Evolutionary conservation across 2,113 vertebrate genomes (phyloP).

Genomic region (Falcunculus frontatus): DNA sequence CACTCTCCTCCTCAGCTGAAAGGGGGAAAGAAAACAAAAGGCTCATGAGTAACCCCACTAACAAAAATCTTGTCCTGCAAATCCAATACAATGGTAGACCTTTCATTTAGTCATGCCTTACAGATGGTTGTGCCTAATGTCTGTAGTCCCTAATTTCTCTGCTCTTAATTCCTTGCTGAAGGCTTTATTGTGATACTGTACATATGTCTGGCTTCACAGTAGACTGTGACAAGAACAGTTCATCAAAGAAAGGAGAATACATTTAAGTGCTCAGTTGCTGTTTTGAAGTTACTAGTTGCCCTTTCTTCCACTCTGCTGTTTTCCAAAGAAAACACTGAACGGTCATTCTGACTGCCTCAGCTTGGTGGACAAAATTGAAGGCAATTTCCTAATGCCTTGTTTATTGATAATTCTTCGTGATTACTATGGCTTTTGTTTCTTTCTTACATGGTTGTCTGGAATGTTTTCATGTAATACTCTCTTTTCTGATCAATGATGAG

Average conservation of each 20-base stretch:
- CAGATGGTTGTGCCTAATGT: neutral
- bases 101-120: neutral
- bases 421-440: neutral
- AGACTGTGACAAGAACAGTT: neutral
- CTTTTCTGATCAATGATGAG: neutral
- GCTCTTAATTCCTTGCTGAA: neutral
- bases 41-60: neutral
- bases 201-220: neutral
- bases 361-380: neutral
- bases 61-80: neutral
- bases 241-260: neutral
- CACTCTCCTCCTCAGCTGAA: neutral
- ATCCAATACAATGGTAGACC: rapidly evolving
- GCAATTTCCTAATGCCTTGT: neutral
- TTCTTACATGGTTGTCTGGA: neutral
- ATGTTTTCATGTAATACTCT: neutral
- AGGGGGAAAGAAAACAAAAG: neutral
- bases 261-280: neutral
- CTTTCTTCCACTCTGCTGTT: neutral
- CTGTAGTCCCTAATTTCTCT: neutral
- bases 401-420: neutral
- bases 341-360: neutral
- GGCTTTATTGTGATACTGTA: neutral
- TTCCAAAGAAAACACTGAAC: neutral
- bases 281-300: neutral